Conservation (phyloP, 2,113 vertebrate genomes). For the Muntiacus muntjak region DNA sequence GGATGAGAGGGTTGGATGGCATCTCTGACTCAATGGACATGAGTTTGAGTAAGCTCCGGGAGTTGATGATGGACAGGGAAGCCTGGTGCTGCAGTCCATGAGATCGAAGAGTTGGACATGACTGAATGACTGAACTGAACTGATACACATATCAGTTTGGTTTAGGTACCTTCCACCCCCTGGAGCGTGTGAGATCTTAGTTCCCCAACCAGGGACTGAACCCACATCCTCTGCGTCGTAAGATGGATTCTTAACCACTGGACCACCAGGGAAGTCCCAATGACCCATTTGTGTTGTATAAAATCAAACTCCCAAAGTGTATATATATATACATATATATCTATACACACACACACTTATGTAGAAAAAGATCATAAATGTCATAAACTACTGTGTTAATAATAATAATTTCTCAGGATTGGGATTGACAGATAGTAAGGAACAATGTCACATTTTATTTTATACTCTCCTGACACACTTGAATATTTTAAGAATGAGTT, state of each 20-base stretch:
- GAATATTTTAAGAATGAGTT: neutral
- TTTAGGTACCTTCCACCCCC: neutral
- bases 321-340: no score
- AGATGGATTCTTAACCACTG: neutral
- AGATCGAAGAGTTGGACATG: accelerated
- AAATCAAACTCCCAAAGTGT: neutral
- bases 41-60: neutral
- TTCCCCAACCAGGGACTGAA: neutral
- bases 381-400: neutral
- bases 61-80: neutral
- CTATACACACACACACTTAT: neutral
- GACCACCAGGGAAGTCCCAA: neutral
- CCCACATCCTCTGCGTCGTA: neutral
- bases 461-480: neutral
- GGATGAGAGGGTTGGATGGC: neutral
- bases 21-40: neutral
- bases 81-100: neutral
- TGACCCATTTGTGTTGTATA: neutral
- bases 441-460: neutral
- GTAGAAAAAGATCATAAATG: neutral
- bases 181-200: neutral
- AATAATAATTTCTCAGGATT: neutral
- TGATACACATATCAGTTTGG: neutral
- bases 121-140: neutral
- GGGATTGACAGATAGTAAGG: neutral